Evolutionary conservation across 2,888 invertebrate species (phyloP).

Genomic region (Lasioglossum marginatum): DNA sequence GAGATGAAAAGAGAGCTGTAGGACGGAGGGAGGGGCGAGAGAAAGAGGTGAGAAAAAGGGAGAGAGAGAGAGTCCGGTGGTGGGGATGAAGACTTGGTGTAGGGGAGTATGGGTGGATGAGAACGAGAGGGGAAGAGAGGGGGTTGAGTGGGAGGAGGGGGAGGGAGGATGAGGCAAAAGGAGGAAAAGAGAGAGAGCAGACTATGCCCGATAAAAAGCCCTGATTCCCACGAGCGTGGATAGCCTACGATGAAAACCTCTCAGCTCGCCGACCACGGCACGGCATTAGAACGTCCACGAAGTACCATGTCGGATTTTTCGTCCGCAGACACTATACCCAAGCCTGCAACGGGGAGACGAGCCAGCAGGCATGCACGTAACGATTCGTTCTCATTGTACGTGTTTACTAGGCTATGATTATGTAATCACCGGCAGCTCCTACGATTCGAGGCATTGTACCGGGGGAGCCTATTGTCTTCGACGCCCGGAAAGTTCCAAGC

Average conservation of each 20-base stretch:
- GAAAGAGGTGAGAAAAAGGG: conserved; percentile 17
- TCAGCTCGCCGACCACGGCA: conserved; percentile 69
- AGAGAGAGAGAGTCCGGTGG: background rate
- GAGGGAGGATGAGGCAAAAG: conserved; percentile 6
- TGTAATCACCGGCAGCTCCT: conserved; percentile 56
- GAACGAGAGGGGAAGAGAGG: background rate
- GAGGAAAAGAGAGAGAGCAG: conserved; percentile 28
- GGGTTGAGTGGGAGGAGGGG: background rate
- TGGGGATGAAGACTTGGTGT: background rate
- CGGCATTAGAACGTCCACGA: conserved; percentile 67
- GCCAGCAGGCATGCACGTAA: conserved; percentile 46
- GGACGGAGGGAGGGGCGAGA: conserved; percentile 4
- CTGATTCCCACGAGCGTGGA: conserved; percentile 76
- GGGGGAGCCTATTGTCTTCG: conserved; percentile 40
- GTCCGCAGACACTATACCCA: conserved; percentile 52
- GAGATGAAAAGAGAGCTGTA: conserved; percentile 39
- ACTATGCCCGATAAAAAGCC: conserved; percentile 75
- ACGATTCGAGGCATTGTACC: conserved; percentile 47
- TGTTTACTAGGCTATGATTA: conserved; percentile 61
- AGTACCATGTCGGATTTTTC: conserved; percentile 67
- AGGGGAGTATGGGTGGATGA: conserved; percentile 6
- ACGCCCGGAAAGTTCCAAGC: conserved; percentile 24
- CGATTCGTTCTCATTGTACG: conserved; percentile 51
- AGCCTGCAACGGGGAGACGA: conserved; percentile 20
- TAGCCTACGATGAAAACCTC: conserved; percentile 73